Evolutionary conservation across 2,797 vertebrate species (phyloP), one percentile per base, ranked within the genome.

Genomic region (Melopsittacus undulatus): DNA sequence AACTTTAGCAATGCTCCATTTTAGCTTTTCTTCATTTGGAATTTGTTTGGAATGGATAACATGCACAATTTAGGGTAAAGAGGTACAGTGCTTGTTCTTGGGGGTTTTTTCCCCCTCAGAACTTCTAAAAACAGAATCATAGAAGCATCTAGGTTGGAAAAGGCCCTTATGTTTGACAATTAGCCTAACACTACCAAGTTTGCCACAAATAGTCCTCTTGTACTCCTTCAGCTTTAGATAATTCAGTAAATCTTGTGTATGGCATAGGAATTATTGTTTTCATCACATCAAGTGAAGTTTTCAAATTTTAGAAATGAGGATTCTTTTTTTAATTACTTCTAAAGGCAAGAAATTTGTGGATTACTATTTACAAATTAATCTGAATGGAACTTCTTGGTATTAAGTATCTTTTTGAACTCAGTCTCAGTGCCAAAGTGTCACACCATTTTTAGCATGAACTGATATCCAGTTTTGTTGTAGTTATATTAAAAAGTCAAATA

Each of bases 391-490:
- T 87, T 52, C 84, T 91, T 38, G n/a, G 48, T 59, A 48, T 38
- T 80, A 87, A 92, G 11, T 69, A 49, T 29, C 13, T 49, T 72
- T 42, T 88, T 85, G 54, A 92, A 87, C 76, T 24, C 66, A 78
- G 45, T 70, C 75, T 91, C 27, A 43, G 51, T 56, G 34, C 56
- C 70, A 3, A 62, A 89, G 10, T 93, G 84, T 83, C 74, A 73
- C 75, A 48, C 64, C 30, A 49, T 76, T 43, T 86, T 83, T 95
- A 87, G 94, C 30, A 16, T 66, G 61, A 93, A 86, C 40, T 80
- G 88, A 62, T 79, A 92, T 87, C 73, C 91, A 94, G 24, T 63
- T 90, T 75, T 90, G 22, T 73, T 97, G 74, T 86, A 59, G 90
- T 83, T 92, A 77, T 87, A 86, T 94, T 27, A 69, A 82, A 93